Evolutionary conservation across 2,113 vertebrate species (phyloP), one percentile per base, ranked within the genome.

Genomic region (Scomber scombrus): DNA sequence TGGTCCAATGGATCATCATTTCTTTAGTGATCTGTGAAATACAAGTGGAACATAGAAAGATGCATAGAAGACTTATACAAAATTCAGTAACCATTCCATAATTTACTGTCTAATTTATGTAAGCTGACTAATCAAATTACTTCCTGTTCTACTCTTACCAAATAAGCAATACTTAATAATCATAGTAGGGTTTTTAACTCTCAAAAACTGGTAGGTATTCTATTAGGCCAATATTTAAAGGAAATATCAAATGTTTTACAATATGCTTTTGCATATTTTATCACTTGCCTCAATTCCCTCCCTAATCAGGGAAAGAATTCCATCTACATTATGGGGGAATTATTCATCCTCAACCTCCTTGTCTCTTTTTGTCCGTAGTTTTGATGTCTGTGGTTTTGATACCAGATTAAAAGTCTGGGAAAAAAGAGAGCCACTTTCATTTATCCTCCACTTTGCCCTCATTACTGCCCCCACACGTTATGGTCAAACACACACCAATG

Each of bases 381-480:
- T 75, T 73, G 46, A 82, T 64, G 56, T 75, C 23, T 50, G 3
- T 51, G 49, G 50, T 80, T 85, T 72, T 86, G 70, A 66, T 72
- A 83, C 2, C 7, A 31, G 54, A 81, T 81, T 62, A 78, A 84
- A 87, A 67, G 45, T 40, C 43, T 66, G 19, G 19, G 40, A 40
- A 29, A 70, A 47, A 46, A 43, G 46, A 62, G 2, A 66, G 60
- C 23, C 60, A 83, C 75, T 89, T 87, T 82, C 71, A 82, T 88
- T 83, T 83, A 61, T 71, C 62, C 66, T 71, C 19, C 3, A 21
- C 76, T 77, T 84, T 88, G 67, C 58, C 84, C 68, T 83, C 83
- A 90, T 89, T 85, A 86, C 75, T 58, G 70, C 79, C 83, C 85
- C 73, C 74, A 80, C 87, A 72, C 34, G 54, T 81, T 66, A 80